Conservation (phyloP, 2,888 invertebrate genomes). For the Drosophila neonasuta region DNA sequence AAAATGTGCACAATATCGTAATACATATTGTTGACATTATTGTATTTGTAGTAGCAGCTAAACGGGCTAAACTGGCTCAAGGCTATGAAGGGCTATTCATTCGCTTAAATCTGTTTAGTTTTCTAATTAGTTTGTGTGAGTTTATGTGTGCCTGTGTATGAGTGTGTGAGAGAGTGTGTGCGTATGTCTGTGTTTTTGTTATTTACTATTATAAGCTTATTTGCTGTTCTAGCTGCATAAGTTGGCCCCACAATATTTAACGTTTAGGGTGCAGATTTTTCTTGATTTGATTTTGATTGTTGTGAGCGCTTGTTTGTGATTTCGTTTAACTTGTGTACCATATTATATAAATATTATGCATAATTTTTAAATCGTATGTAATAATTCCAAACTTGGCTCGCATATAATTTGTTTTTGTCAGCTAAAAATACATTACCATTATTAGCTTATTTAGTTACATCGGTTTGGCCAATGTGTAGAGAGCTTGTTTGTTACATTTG, state of each 20-base stretch:
- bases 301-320: constrained; percentile 54
- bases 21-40: constrained; percentile 49
- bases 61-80: constrained; percentile 13
- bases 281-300: constrained; percentile 30
- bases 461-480: constrained; percentile 37
- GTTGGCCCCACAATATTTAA: constrained; percentile 45
- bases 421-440: constrained; percentile 33
- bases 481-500: constrained; percentile 54
- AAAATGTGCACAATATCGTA: constrained; percentile 82
- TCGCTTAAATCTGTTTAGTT: constrained; percentile 40
- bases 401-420: constrained; percentile 50
- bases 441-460: constrained; percentile 46
- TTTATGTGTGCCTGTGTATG: constrained; percentile 19
- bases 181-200: constrained; percentile 55
- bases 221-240: constrained; percentile 53
- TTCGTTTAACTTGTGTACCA: constrained; percentile 59
- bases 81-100: constrained; percentile 47
- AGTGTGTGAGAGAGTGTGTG: constrained; percentile 21
- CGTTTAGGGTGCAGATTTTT: constrained; percentile 15
- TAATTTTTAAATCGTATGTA: constrained; percentile 36
- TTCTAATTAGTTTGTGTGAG: constrained; percentile 24
- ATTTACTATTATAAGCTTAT: constrained; percentile 71
- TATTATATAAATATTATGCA: constrained; percentile 34
- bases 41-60: constrained; percentile 24
- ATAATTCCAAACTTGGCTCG: constrained; percentile 44